A percentile compares a stretch with the other conserved stretches of the same genome.
Conservation (phyloP, 1,140 invertebrate species). For the Drosophila pruinosa region DNA sequence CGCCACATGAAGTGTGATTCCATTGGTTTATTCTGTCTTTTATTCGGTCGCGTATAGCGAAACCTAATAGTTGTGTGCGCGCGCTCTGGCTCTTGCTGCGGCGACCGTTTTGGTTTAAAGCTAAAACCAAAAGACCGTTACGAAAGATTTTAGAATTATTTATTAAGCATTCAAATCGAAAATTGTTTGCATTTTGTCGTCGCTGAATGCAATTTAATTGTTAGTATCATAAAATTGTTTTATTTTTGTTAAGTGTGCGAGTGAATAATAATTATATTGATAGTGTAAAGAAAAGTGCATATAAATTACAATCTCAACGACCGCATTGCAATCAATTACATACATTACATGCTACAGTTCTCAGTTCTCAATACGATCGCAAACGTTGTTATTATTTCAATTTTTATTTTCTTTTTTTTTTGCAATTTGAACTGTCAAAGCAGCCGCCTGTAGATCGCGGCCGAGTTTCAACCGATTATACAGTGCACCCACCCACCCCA, state of each 20-base stretch:
- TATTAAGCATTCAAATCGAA: neutral
- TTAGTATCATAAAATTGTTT: conserved; percentile 12
- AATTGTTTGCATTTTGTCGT: neutral
- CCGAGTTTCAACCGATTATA: conserved; percentile 10
- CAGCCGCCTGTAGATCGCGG: conserved; percentile 17
- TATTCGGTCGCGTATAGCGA: conserved; percentile 32
- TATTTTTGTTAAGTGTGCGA: conserved; percentile 5
- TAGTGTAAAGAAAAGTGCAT: conserved; percentile 19
- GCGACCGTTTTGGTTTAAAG: neutral
- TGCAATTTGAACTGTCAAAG: conserved; percentile 31
- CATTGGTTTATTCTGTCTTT: conserved; percentile 1
- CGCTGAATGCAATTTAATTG: conserved; percentile 10
- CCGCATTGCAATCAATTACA: conserved; percentile 34
- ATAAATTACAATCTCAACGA: conserved; percentile 38
- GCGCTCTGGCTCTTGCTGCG: conserved; percentile 5
- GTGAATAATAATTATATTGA: neutral
- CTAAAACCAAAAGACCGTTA: conserved; percentile 11
- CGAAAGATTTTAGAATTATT: conserved; percentile 7
- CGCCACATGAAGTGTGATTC: conserved; percentile 24
- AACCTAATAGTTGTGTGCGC: conserved; percentile 36
- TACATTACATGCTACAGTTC: neutral
- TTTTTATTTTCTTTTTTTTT: neutral
- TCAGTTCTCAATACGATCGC: too few species aligned
- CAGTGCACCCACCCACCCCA: neutral
- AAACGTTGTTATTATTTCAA: neutral